A percentile compares a stretch with the other conserved stretches of the same genome.
These are phyloP conservation scores for Setophaga kirtlandii DNA, from an alignment of 2,113 vertebrate species.

Conservation along the genomic window DNA sequence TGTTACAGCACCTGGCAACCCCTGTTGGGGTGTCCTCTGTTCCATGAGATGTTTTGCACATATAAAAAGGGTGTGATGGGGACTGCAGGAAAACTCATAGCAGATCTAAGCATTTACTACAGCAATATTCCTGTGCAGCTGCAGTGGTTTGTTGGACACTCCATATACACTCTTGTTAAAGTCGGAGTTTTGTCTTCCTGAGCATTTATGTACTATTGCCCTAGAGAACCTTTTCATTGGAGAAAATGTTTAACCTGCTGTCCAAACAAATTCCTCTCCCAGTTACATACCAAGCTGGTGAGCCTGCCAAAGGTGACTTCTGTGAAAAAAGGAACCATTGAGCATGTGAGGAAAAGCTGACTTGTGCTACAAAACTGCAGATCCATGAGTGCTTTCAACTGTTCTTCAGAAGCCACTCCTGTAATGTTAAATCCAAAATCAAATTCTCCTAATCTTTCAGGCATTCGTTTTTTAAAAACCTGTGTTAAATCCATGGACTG, in stretches of 20 bases:
- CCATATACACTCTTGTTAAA: not conserved
- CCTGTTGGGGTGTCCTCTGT: not conserved
- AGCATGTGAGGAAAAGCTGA: not conserved
- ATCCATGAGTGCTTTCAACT: not conserved
- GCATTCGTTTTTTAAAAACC: not conserved
- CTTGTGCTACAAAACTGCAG: not conserved
- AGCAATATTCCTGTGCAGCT: not conserved
- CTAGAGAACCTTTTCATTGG: not conserved
- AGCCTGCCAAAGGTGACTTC: not conserved
- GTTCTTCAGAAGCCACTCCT: not conserved
- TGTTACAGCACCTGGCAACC: not conserved
- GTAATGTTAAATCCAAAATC: not conserved
- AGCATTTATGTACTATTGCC: not conserved
- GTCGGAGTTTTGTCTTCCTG: not conserved
- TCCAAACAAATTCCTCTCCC: not conserved
- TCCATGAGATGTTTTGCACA: rapidly evolving
- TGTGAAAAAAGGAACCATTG: not conserved
- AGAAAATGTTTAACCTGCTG: not conserved
- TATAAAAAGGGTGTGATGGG: not conserved
- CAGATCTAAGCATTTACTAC: not conserved
- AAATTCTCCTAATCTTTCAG: not conserved
- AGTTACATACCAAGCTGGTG: not conserved
- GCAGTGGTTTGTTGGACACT: not conserved
- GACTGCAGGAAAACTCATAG: not conserved
- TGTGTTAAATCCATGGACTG: not conserved